Evolutionary conservation across 2,888 invertebrate genomes (phyloP), one percentile per base, ranked within the genome.

Genomic region (Aricia artaxerxes): DNA sequence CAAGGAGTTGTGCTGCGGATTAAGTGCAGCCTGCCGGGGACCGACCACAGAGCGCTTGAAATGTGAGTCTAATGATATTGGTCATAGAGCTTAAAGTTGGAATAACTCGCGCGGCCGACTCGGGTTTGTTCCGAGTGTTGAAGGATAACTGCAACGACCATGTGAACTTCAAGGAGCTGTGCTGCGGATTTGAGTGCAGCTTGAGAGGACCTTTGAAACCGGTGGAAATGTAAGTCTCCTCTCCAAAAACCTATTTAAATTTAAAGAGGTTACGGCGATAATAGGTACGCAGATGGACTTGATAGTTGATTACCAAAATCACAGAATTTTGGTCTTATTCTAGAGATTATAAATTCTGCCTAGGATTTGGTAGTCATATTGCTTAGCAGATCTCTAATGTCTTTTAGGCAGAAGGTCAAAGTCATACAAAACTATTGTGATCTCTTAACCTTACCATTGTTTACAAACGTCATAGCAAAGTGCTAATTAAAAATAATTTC

Each of bases 151-250:
- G 97, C 24, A 98, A 99, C 89, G 97, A 97, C 6, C 98, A 98
- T 86, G 97, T 99, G 79, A 98, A 99, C 92, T 98, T 99, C 87
- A 98, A 98, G 91, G 99, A 99, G 93, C 95, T 99, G 86, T 98
- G 98, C 83, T 99, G 99, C 90, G 98, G 99, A 0, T 97, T 99
- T 99, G 49, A 98, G 98, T 80, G 98, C 98, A 0, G 98, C 98
- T 40, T 98, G 98, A 88, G 98, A 31, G 98, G 98, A 1, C 99
- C 99, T 6, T 7, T 44, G 0, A 95, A 98, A 98, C 90, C 93
- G 98, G 84, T 97, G 98, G 84, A 98, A 98, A 89, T 98, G 97
- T 97, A 90, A 95, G 95, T 91, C 2, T 1, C 61, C 60, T 60
- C 40, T 44, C 40, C 40, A 7, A 44, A 44, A 44, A 44, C 40